These are phyloP conservation scores for Epirrhoe alternata DNA, from an alignment of 2,888 invertebrate genomes.

Conservation along the genomic window DNA sequence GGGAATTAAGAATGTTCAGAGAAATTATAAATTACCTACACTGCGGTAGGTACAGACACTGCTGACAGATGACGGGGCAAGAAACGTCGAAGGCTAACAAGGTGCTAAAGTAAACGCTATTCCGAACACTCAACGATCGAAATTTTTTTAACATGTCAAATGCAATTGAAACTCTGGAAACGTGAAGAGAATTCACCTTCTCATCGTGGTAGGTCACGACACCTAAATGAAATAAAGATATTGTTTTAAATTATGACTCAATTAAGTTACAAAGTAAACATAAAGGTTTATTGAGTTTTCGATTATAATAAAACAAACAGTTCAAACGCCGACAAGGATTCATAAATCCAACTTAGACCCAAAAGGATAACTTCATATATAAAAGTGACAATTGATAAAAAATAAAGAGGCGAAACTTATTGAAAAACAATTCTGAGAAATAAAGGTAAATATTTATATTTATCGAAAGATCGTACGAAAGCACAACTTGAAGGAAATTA, in stretches of 20 bases:
- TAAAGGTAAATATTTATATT: conserved; percentile 11
- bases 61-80: conserved; percentile 59
- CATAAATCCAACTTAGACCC: conserved; percentile 38
- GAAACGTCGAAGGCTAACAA: conserved; percentile 74
- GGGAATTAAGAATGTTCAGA: conserved; percentile 25
- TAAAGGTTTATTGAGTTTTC: conserved; percentile 19
- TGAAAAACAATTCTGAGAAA: conserved; percentile 8
- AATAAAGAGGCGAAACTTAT: conserved; percentile 4
- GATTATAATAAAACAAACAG: conserved; percentile 18
- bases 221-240: conserved; percentile 18
- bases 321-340: conserved; percentile 26
- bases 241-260: conserved; percentile 36
- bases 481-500: conserved; percentile 9
- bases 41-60: conserved; percentile 74
- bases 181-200: conserved; percentile 34
- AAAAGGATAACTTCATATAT: conserved; percentile 32
- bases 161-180: conserved; percentile 49
- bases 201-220: conserved; percentile 24
- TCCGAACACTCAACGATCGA: conserved; percentile 66
- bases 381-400: conserved; percentile 20
- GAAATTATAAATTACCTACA: conserved; percentile 34
- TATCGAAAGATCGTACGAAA: conserved; percentile 13
- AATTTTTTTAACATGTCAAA: conserved; percentile 59
- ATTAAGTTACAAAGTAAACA: conserved; percentile 33
- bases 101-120: conserved; percentile 78